Percentiles rank a stretch among this genome's conserved stretches.
phyloP scores from a whole-genome alignment of 2,888 invertebrate species.

The Itoplectis maculator region DNA sequence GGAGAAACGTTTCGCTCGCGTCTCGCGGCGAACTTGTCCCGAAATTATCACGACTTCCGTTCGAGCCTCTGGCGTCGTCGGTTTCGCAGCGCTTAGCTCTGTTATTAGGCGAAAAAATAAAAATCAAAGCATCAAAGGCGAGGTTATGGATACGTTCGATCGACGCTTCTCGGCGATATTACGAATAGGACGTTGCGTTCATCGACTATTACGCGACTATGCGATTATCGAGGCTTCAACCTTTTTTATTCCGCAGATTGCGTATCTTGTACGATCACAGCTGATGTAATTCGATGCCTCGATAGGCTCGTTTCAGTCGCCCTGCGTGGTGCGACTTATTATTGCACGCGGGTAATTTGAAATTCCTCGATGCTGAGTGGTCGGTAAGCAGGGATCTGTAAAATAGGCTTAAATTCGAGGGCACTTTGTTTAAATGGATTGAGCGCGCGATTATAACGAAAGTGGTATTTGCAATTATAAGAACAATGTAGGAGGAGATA shows the following conservation, averaged over 20 bases:
- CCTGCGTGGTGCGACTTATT: too few relatives aligned
- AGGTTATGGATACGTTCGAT: not conserved
- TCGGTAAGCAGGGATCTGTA: not conserved
- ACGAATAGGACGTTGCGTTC: not conserved
- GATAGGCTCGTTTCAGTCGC: too few relatives aligned
- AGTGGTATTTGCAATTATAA: constrained; percentile 4
- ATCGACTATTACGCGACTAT: not conserved
- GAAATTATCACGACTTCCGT: constrained; percentile 25
- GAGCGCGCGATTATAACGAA: not conserved
- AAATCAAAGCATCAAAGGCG: not conserved
- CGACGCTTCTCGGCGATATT: not conserved
- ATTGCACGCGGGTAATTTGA: too few relatives aligned
- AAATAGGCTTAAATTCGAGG: not conserved
- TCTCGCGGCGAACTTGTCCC: not conserved
- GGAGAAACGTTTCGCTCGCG: not conserved
- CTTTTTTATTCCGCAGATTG: too few relatives aligned
- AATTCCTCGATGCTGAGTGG: too few relatives aligned
- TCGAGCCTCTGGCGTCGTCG: not conserved
- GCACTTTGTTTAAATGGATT: not conserved
- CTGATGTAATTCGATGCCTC: too few relatives aligned
- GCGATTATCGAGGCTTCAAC: too few relatives aligned
- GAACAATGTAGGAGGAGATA: constrained; percentile 11
- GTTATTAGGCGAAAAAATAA: constrained; percentile 19
- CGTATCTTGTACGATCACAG: too few relatives aligned
- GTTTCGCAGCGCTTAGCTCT: not conserved